Percentiles rank a stretch among this genome's conserved stretches.
Conservation (phyloP, 1,140 invertebrate genomes). For the Drosophila gunungcola region DNA sequence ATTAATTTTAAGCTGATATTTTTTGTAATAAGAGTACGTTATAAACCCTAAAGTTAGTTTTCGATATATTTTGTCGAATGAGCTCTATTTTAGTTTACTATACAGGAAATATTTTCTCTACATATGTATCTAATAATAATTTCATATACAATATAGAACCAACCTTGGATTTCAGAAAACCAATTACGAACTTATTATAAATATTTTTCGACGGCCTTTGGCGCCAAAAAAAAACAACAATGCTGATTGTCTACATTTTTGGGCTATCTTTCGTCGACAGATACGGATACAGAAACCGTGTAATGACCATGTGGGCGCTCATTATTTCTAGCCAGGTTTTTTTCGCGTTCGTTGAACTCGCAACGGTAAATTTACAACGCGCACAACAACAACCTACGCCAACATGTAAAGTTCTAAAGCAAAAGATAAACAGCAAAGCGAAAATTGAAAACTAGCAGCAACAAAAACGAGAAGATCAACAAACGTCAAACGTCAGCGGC, state of each 20-base stretch:
- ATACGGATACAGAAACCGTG: slow-evolving; percentile 22
- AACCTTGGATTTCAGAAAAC: background rate
- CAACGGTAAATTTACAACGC: slow-evolving; percentile 78
- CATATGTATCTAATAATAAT: background rate
- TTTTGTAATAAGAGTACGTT: too few relatives aligned
- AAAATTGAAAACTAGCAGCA: slow-evolving; percentile 65
- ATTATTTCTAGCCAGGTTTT: slow-evolving; percentile 61
- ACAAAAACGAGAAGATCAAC: slow-evolving; percentile 32
- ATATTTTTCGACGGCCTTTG: background rate
- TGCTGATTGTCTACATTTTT: background rate
- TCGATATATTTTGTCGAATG: too few relatives aligned
- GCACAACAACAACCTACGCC: slow-evolving; percentile 68
- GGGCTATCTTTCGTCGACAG: slow-evolving; percentile 14
- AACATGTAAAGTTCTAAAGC: slow-evolving; percentile 82
- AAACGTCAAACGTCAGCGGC: slow-evolving; percentile 45
- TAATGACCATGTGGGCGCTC: slow-evolving; percentile 68
- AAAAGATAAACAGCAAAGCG: slow-evolving; percentile 76
- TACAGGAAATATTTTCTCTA: too few relatives aligned
- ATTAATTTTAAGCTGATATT: too few relatives aligned
- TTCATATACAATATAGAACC: background rate
- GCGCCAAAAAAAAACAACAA: slow-evolving; percentile 5
- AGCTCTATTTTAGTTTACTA: too few relatives aligned
- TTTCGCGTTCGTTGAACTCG: slow-evolving; percentile 65
- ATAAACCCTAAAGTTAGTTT: too few relatives aligned
- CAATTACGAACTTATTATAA: background rate